These are phyloP conservation scores for Aphelocoma californica DNA, from an alignment of 2,797 vertebrate genomes.

Conservation along the genomic window DNA sequence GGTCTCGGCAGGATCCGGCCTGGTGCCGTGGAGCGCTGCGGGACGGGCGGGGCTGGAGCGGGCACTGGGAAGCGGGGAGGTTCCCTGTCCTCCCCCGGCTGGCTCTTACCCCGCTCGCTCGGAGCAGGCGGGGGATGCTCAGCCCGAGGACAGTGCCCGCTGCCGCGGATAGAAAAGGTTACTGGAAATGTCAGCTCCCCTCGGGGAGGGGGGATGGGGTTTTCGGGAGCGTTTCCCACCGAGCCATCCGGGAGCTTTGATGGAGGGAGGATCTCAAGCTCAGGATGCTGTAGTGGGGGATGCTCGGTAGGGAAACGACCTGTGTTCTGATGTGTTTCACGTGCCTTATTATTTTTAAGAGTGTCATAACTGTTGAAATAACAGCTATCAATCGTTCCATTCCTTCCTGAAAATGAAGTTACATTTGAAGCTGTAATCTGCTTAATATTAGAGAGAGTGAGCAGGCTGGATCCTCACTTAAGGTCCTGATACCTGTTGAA, in stretches of 20 bases:
- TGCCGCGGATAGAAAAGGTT: not conserved
- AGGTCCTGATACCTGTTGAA: not conserved
- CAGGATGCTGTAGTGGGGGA: not conserved
- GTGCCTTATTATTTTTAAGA: not conserved
- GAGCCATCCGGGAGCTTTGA: not conserved
- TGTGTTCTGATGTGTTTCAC: not conserved
- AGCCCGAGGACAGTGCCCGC: not conserved
- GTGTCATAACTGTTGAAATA: not conserved
- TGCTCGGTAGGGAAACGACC: not conserved
- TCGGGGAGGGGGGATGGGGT: not conserved
- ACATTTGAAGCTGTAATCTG: not conserved
- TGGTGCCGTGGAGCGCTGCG: not conserved
- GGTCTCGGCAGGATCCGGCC: not conserved
- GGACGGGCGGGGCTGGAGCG: not conserved
- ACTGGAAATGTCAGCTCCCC: not conserved
- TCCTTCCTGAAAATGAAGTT: not conserved
- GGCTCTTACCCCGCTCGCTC: not conserved
- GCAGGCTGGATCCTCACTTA: not conserved
- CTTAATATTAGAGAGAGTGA: not conserved
- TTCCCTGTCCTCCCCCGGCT: not conserved
- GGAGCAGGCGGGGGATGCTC: not conserved
- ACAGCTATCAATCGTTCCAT: rapidly evolving
- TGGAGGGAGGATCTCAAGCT: not conserved
- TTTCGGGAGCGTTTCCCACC: not conserved
- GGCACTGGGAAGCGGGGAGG: not conserved